Evolutionary conservation across 1,140 invertebrate genomes (phyloP).

Genomic region (Batillaria attramentaria): DNA sequence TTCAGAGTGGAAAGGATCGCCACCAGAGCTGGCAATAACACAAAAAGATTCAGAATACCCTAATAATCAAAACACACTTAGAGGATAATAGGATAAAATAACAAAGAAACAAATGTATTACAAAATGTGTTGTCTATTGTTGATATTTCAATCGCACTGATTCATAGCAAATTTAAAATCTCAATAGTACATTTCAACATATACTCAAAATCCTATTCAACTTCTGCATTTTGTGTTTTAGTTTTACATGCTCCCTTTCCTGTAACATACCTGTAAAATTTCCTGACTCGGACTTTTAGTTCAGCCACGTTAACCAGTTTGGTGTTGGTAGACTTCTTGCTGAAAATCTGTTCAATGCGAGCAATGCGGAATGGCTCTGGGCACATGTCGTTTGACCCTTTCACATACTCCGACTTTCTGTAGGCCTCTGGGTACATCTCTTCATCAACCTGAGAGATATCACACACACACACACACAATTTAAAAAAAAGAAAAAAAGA

Average conservation of each 20-base stretch:
- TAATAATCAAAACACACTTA: too few relatives aligned
- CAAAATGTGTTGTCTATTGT: too few relatives aligned
- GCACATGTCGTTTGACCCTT: constrained; percentile 83
- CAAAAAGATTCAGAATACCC: too few relatives aligned
- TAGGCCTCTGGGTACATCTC: constrained; percentile 85
- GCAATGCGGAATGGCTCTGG: constrained; percentile 85
- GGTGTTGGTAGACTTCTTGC: constrained; percentile 58
- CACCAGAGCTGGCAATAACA: too few relatives aligned
- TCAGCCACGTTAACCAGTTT: constrained; percentile 73
- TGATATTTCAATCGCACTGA: too few relatives aligned
- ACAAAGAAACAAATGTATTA: too few relatives aligned
- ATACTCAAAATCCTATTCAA: background rate
- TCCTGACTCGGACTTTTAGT: constrained; percentile 79
- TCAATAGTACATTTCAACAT: too few relatives aligned
- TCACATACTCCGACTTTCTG: constrained; percentile 77
- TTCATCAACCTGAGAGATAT: constrained; percentile 77
- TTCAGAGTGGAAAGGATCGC: too few relatives aligned
- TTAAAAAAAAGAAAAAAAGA: background rate
- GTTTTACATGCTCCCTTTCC: too few relatives aligned
- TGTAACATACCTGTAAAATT: constrained; percentile 79
- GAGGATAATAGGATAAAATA: too few relatives aligned
- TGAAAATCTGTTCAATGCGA: constrained; percentile 77
- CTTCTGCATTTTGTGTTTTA: too few relatives aligned
- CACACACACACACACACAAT: background rate
- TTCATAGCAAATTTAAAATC: too few relatives aligned